Evolutionary conservation across 2,113 vertebrate species (phyloP).

Genomic region (Gymnarchus niloticus): DNA sequence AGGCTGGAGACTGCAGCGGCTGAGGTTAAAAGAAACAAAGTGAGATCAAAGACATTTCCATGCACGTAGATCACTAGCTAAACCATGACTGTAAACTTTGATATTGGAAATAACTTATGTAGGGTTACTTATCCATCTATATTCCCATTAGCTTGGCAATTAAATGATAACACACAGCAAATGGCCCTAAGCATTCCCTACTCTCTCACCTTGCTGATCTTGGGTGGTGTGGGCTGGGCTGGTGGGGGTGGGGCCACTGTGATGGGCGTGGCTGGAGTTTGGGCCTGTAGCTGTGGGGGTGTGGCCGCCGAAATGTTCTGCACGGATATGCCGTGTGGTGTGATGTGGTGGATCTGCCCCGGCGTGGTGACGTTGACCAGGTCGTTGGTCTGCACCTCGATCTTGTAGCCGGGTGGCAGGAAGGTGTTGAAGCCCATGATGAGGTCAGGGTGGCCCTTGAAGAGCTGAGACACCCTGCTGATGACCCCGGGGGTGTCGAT

Average conservation of each 20-base stretch:
- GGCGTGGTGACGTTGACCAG: constrained; percentile 95
- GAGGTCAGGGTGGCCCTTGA: constrained; percentile 95
- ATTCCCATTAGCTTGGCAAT: too few relatives aligned
- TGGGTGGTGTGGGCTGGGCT: constrained; percentile 76
- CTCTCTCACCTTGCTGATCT: constrained; percentile 84
- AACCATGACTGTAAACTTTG: too few relatives aligned
- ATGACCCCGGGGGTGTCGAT: constrained; percentile 98
- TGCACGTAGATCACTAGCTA: neutral
- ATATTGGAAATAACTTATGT: too few relatives aligned
- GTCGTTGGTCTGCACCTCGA: constrained; percentile 96
- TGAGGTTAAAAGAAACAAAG: constrained; percentile 36
- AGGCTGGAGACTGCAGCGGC: constrained; percentile 86
- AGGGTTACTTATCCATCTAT: too few relatives aligned
- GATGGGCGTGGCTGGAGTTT: constrained; percentile 52
- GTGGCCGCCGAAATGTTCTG: constrained; percentile 63
- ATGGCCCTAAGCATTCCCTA: neutral
- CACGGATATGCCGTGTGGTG: constrained; percentile 86
- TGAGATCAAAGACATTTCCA: neutral
- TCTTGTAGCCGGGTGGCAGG: constrained; percentile 95
- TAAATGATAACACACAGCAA: neutral
- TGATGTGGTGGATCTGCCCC: constrained; percentile 95
- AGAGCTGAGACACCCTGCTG: constrained; percentile 94
- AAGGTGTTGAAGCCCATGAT: constrained; percentile 99
- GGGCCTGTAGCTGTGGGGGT: constrained; percentile 54
- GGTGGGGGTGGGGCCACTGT: constrained; percentile 69